Evolutionary conservation across 1,140 invertebrate species (phyloP), one percentile per base, ranked within the genome.

Genomic region (Brachionus sp.): DNA sequence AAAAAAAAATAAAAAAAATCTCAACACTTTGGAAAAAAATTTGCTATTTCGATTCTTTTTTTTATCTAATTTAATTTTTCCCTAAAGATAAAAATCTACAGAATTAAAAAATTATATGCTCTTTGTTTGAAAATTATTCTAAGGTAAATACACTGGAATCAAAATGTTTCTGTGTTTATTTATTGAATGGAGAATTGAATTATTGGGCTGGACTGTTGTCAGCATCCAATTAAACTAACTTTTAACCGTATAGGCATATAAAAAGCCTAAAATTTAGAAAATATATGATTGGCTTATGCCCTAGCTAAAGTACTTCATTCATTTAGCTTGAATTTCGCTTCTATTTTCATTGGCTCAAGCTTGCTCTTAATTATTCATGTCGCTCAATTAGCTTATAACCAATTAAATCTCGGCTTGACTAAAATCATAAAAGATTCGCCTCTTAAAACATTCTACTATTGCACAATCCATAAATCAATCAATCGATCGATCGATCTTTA

Each of bases 311-410:
- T 57, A 19, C 50, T 57, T 25, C 19, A 57, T 57, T 57, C n/a
- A 57, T 57, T 57, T 6, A 57, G n/a, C 50, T 57, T 19, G 7
- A 1, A 57, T 9, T 19, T 3, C 16, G 46, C 0, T 16, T 53
- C 46, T n/a, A 6, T 16, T 23, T 16, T 57, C 50, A 57, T 57
- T 57, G 50, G 50, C 50, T 57, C 50, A 5, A 57, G 19, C 50
- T 57, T 19, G 5, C 16, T 57, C 29, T 39, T 39, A 70, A 70
- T 19, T 39, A 37, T 70, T 70, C 66, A 70, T 42, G 66, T 70
- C 35, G 66, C 35, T 70, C 37, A 57, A 70, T 70, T 70, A 23
- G 37, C 66, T 70, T 70, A 23, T 70, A 37, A 70, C 66, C 66
- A 70, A 70, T 70, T 70, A 70, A 70, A 70, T n/a, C 9, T 66